These are phyloP conservation scores for Trematomus loennbergii DNA, from an alignment of 2,113 vertebrate genomes.

Conservation along the genomic window DNA sequence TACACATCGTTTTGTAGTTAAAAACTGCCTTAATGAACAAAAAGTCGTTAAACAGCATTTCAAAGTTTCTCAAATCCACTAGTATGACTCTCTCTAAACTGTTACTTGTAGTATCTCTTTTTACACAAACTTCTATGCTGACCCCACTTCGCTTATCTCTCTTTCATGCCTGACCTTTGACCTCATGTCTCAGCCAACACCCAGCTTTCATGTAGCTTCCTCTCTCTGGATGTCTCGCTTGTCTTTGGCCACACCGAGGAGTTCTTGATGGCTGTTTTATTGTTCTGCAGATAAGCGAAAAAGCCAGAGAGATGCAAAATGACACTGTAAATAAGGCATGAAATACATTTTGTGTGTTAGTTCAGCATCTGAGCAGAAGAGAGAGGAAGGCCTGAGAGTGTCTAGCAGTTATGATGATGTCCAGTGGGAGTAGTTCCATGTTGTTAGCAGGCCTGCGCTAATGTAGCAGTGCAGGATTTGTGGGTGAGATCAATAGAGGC, in stretches of 20 bases:
- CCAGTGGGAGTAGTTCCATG: conserved; percentile 53
- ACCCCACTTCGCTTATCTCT: conserved; percentile 2
- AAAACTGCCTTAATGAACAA: conserved; percentile 38
- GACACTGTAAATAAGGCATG: conserved; percentile 1
- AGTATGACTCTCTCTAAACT: neutral
- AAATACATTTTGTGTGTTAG: conserved; percentile 5
- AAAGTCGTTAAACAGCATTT: conserved; percentile 32
- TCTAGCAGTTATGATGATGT: conserved; percentile 15
- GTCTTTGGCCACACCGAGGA: neutral
- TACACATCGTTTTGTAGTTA: neutral
- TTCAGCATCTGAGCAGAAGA: neutral
- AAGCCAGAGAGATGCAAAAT: conserved; percentile 7
- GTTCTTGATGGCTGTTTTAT: neutral
- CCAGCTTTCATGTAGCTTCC: conserved; percentile 27
- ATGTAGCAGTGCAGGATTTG: conserved; percentile 61
- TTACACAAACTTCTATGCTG: neutral
- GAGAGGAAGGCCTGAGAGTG: conserved; percentile 26
- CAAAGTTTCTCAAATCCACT: conserved; percentile 6
- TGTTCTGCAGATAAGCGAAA: neutral
- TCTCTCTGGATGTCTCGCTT: neutral
- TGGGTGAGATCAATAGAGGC: conserved; percentile 68
- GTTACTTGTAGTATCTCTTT: neutral
- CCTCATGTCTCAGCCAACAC: conserved; percentile 43
- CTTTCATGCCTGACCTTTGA: conserved; percentile 55
- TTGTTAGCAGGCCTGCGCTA: conserved; percentile 51